Percentiles rank a stretch among this genome's conserved stretches.
Evolutionary conservation across 2,888 invertebrate genomes (phyloP).

Genomic region (Anarsia innoxiella): DNA sequence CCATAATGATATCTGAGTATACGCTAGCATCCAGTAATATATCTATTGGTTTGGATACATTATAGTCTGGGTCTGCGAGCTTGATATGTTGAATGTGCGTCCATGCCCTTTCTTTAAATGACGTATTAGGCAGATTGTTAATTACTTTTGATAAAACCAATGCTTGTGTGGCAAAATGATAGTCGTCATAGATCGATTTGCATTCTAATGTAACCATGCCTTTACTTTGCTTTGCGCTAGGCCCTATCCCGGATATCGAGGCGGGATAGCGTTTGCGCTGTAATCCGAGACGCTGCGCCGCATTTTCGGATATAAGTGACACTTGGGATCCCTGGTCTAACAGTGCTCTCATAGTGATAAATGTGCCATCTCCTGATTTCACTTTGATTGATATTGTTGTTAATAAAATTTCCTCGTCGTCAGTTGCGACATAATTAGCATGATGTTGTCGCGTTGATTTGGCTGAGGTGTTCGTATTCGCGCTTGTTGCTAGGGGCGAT

Average conservation of each 20-base stretch:
- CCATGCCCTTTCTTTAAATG: constrained; percentile 18
- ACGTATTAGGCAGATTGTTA: constrained; percentile 5
- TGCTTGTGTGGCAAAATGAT: background rate
- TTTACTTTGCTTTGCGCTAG: constrained; percentile 8
- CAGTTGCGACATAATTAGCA: too few relatives aligned
- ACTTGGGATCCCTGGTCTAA: constrained; percentile 13
- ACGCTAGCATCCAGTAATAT: background rate
- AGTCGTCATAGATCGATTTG: background rate
- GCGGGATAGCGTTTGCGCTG: background rate
- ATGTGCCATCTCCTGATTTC: too few relatives aligned
- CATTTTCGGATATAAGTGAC: constrained; percentile 13
- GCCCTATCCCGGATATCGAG: constrained; percentile 4
- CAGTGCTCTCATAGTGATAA: constrained; percentile 5
- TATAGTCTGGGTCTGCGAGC: constrained; percentile 21
- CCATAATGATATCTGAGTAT: constrained; percentile 1
- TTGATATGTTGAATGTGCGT: constrained; percentile 14
- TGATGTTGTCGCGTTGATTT: too few relatives aligned
- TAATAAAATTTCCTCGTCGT: too few relatives aligned
- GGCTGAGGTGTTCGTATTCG: too few relatives aligned
- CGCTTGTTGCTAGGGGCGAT: too few relatives aligned
- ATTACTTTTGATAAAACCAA: constrained; percentile 14
- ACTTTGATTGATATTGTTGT: too few relatives aligned
- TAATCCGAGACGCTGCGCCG: constrained; percentile 9
- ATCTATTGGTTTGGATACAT: constrained; percentile 8
- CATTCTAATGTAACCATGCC: background rate